Base-by-base conservation (phyloP, 2,888 invertebrate genomes). In the Pseudoips prasinana region DNA sequence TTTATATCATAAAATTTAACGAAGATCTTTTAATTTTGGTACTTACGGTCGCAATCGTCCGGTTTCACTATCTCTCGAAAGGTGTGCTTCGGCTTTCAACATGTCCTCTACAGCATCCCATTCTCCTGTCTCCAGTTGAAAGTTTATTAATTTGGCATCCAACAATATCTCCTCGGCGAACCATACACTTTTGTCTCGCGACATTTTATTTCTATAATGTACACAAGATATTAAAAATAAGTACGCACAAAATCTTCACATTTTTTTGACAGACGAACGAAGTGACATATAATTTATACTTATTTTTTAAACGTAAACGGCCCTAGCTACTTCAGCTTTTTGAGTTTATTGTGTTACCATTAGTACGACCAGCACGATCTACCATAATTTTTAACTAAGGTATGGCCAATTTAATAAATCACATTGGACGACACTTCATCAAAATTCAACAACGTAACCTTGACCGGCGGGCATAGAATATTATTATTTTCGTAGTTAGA, bases 171-270 rank as follows among this genome's bases (percentile, higher is more conserved):
- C 89, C 63, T 89, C 89, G 3, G 87, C 89, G 48, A 88, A 89
- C 89, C 89, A 89, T 22, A 88, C 89, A 54, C 87, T 89, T 75
- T 89, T 89, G 67, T 89, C 89, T 42, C 89, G 78, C 35, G 89
- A 89, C 89, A 89, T 88, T 65, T 58, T 73, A n/a, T n/a, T n/a
- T n/a, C n/a, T n/a, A n/a, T n/a, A n/a, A n/a, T n/a, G n/a, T 14
- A 47, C 39, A 27, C 29, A 39, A 27, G 28, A 37, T 43, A 34
- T 27, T 33, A 33, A 33, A 42, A 26, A 14, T 14, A 14, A 37
- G 35, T 40, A 39, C 37, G 48, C 40, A 41, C 30, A 32, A 45
- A 30, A 29, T 24, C 33, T 33, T 49, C 33, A 40, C 44, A 53
- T 45, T 45, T 54, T 44, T 43, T 60, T 39, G 28, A 22, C 18